Percentiles rank a stretch among this genome's conserved stretches.
phyloP scores from a whole-genome alignment of 2,797 vertebrate genomes.

The Epinephelus malabaricus region DNA sequence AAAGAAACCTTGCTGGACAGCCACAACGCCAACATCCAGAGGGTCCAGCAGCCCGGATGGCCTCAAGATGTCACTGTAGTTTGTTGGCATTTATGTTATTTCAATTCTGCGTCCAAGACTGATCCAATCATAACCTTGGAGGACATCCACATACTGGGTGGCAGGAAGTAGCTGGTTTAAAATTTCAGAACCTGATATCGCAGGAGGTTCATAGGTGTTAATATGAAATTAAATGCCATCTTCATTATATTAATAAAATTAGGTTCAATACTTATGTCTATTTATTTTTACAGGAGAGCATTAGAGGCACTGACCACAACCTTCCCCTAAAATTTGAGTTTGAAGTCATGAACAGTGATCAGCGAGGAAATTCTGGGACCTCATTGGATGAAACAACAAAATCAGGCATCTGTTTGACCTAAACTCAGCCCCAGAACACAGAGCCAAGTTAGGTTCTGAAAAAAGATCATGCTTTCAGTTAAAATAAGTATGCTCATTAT shows the following conservation, averaged over 20 bases:
- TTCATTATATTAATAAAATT: not conserved
- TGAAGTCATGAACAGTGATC: not conserved
- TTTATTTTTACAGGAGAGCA: not conserved
- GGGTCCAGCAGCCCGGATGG: not conserved
- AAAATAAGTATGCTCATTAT: too few species aligned
- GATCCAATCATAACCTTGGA: not conserved
- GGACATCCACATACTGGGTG: not conserved
- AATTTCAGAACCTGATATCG: not conserved
- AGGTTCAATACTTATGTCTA: too few species aligned
- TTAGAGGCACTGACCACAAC: not conserved
- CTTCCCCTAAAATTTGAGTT: not conserved
- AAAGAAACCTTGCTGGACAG: conserved; percentile 5
- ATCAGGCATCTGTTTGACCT: not conserved
- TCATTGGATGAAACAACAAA: not conserved
- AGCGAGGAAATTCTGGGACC: not conserved
- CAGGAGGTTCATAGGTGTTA: not conserved
- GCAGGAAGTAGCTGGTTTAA: not conserved
- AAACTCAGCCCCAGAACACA: not conserved
- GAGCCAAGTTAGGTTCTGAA: not conserved
- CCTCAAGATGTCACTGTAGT: conserved; percentile 3
- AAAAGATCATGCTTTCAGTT: too few species aligned
- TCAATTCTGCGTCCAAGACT: not conserved
- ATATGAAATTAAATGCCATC: not conserved
- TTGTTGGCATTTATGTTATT: not conserved
- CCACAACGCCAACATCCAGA: conserved; percentile 18